phyloP scores from a whole-genome alignment of 2,888 invertebrate genomes.

The Nephrocerus scutellatus region DNA sequence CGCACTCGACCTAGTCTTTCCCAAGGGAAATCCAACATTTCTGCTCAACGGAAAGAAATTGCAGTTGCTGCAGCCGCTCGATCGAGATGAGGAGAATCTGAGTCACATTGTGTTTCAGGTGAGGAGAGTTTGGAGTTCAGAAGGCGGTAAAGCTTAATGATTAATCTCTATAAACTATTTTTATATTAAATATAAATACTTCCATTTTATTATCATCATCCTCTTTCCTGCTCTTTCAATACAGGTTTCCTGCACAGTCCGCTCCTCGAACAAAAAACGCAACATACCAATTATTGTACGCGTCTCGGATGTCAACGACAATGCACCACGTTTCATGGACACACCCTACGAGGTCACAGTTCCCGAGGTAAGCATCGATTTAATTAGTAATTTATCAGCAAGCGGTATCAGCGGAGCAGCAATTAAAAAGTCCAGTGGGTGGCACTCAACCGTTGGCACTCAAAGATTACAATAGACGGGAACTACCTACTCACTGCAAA shows the following conservation, averaged over 20 bases:
- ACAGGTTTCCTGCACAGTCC: constrained; percentile 76
- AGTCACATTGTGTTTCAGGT: constrained; percentile 88
- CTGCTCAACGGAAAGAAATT: constrained; percentile 75
- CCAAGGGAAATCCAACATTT: constrained; percentile 71
- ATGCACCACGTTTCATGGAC: constrained; percentile 75
- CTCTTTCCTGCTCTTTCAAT: constrained; percentile 31
- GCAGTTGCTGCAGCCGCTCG: constrained; percentile 70
- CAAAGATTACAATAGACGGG: no score
- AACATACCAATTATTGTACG: constrained; percentile 84
- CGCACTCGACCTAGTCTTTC: constrained; percentile 69
- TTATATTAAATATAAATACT: neutral
- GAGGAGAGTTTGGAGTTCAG: constrained; percentile 26
- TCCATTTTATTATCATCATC: no score
- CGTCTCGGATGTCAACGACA: constrained; percentile 86
- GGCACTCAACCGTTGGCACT: no score
- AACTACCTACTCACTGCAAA: no score
- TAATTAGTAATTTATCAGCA: no score
- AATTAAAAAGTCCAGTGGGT: no score
- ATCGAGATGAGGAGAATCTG: constrained; percentile 76
- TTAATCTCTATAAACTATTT: neutral
- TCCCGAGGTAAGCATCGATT: constrained; percentile 68
- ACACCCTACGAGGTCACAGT: constrained; percentile 77
- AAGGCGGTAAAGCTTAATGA: neutral
- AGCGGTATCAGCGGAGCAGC: no score
- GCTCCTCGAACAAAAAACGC: constrained; percentile 69